These are phyloP conservation scores for Ophion costatus DNA, from an alignment of 2,888 invertebrate species.

Conservation along the genomic window DNA sequence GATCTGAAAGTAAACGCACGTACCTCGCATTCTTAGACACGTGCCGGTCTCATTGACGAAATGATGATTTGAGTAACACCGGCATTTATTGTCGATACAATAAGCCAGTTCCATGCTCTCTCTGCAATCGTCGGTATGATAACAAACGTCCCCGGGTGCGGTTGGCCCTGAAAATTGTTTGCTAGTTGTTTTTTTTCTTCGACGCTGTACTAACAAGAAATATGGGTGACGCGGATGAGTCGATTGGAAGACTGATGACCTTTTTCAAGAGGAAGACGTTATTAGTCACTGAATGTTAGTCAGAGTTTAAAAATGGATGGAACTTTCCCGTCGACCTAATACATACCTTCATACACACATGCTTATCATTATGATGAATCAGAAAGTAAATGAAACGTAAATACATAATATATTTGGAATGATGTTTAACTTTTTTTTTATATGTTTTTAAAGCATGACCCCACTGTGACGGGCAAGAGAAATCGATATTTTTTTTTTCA, in stretches of 20 bases:
- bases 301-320: too few relatives aligned
- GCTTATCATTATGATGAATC: too few relatives aligned
- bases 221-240: neutral
- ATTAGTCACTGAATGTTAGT: too few relatives aligned
- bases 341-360: too few relatives aligned
- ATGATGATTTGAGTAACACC: constrained; percentile 69
- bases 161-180: constrained; percentile 69
- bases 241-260: neutral
- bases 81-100: constrained; percentile 72
- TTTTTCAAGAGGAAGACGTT: too few relatives aligned
- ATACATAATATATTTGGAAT: too few relatives aligned
- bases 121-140: constrained; percentile 72
- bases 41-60: constrained; percentile 69
- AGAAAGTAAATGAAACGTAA: too few relatives aligned
- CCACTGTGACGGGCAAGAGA: too few relatives aligned
- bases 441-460: too few relatives aligned
- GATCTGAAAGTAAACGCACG: neutral
- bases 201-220: neutral
- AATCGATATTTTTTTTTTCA: too few relatives aligned
- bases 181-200: neutral
- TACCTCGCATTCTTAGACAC: constrained; percentile 71
- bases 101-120: constrained; percentile 69
- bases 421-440: too few relatives aligned
- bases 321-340: too few relatives aligned
- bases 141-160: constrained; percentile 71